Evolutionary conservation across 2,113 vertebrate genomes (phyloP), one percentile per base, ranked within the genome.

Genomic region (Pseudorasbora parva): DNA sequence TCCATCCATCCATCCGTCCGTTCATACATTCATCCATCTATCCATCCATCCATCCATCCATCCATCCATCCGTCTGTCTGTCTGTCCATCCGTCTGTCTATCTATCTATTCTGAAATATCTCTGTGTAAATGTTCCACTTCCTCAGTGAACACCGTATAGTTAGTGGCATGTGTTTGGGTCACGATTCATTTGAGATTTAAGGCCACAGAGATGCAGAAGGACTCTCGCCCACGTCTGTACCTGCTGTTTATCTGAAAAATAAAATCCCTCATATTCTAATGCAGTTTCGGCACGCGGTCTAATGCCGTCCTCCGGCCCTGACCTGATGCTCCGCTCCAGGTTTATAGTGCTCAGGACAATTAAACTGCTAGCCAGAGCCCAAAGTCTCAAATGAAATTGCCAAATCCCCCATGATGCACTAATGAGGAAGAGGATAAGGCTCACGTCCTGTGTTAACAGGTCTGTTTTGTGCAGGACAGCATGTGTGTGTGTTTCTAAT

Each of bases 361-460:
- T 76, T 56, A 33, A n/a, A 57, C 30, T 0, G 17, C 27, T 12
- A 33, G 51, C 51, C 74, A 27, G 71, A 74, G 25, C 45, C n/a
- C 41, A 47, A 2, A 27, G 73, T 59, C 10, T 74, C 37, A 41
- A 68, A 60, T 7, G 5, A 25, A n/a, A 59, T 41, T 19, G 47
- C 66, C 25, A 41, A 59, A 80, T 27, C 72, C 79, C 47, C n/a
- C 43, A 49, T 84, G n/a, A 81, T 37, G 60, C 78, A 69, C 82
- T 73, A 54, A 76, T 78, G 47, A 37, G 47, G 81, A 79, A 79
- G 41, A 68, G 82, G 77, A 84, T 56, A n/a, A 37, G 17, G 47
- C 56, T n/a, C 59, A 74, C 59, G 81, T 86, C 85, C 85, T 84
- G 82, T 81, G 49, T 33, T 45, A 79, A 77, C 59, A 64, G 47